These are phyloP conservation scores for Sylvilagus floridanus DNA, from an alignment of 2,797 vertebrate species.

Conservation along the genomic window DNA sequence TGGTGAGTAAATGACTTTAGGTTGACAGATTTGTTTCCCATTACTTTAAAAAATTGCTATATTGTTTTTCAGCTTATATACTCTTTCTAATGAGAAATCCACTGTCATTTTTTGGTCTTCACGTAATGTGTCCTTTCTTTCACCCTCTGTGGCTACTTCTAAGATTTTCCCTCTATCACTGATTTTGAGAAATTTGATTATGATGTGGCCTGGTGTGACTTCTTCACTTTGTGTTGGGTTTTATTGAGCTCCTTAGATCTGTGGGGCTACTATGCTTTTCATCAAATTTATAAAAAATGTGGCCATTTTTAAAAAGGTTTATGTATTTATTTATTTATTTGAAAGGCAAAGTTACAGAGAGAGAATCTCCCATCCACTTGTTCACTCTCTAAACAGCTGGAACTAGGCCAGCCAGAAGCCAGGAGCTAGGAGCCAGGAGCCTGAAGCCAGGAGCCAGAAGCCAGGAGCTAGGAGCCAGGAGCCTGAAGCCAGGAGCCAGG, in stretches of 20 bases:
- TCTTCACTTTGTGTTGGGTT: neutral
- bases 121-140: neutral
- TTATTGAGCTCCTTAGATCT: neutral
- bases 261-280: neutral
- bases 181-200: conserved; percentile 39
- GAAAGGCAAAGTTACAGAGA: too few species aligned
- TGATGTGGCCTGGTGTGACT: neutral
- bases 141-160: neutral
- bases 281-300: conserved; percentile 6
- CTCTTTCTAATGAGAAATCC: neutral
- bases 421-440: too few species aligned
- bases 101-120: neutral
- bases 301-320: too few species aligned
- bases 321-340: too few species aligned
- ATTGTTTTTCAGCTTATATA: neutral
- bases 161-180: neutral
- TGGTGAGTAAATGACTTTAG: neutral
- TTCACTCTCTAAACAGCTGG: too few species aligned
- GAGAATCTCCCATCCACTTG: too few species aligned
- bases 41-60: neutral
- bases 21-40: neutral
- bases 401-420: too few species aligned
- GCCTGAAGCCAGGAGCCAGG: too few species aligned
- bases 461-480: too few species aligned
- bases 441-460: too few species aligned